These are phyloP conservation scores for Coenobita brevimanus DNA, from an alignment of 1,140 invertebrate genomes.

Conservation along the genomic window DNA sequence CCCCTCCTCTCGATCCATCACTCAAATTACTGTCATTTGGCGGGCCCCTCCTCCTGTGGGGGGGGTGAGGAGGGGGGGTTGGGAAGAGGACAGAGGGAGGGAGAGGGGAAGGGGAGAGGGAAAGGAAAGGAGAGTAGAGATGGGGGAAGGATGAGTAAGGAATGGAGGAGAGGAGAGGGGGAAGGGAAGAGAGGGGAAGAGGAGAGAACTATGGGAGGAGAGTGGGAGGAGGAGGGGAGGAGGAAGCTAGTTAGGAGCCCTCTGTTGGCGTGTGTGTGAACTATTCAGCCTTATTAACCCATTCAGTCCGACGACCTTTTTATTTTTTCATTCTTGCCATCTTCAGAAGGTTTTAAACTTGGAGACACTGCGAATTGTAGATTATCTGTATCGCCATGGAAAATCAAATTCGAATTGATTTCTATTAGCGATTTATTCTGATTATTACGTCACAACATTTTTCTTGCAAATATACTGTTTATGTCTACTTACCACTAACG, in stretches of 20 bases:
- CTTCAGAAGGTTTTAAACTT: too few species aligned
- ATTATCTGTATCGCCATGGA: too few species aligned
- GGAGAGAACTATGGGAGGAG: background rate
- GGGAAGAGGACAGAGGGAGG: background rate
- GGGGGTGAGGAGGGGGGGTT: background rate
- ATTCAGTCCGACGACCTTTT: too few species aligned
- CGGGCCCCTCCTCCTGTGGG: constrained; percentile 37
- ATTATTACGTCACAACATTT: too few species aligned
- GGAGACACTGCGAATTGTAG: too few species aligned
- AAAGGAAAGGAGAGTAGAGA: background rate
- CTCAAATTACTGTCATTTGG: constrained; percentile 69
- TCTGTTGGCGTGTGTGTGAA: too few species aligned
- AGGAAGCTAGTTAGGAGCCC: constrained; percentile 9
- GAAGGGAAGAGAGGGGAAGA: background rate
- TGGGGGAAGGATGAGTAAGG: background rate
- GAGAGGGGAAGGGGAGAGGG: background rate
- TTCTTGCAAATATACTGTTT: too few species aligned
- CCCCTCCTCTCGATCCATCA: constrained; percentile 63
- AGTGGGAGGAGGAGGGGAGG: background rate
- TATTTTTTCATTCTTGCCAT: too few species aligned
- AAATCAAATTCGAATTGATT: too few species aligned
- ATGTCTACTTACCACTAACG: too few species aligned
- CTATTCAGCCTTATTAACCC: too few species aligned
- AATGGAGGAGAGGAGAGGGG: background rate
- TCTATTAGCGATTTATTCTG: too few species aligned